Conservation (phyloP, 2,888 invertebrate genomes). For the Philaethria dido region DNA sequence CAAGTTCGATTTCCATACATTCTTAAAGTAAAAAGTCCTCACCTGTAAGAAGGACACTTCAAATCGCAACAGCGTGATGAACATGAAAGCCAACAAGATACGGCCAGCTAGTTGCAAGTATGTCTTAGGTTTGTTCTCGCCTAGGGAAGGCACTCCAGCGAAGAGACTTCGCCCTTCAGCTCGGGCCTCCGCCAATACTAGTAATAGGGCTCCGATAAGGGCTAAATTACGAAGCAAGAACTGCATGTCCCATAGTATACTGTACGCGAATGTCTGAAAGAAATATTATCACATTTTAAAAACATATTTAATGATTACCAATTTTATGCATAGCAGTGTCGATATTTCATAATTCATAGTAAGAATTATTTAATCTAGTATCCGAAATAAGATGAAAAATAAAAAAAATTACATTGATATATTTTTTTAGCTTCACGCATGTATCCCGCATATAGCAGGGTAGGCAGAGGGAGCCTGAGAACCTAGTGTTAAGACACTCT, state of each 20-base stretch:
- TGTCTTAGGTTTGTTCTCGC: slow-evolving; percentile 98
- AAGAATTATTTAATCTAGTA: too few relatives aligned
- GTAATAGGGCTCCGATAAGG: slow-evolving; percentile 97
- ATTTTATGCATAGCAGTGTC: too few relatives aligned
- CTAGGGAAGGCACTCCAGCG: slow-evolving; percentile 96
- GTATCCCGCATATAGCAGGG: too few relatives aligned
- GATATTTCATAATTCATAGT: too few relatives aligned
- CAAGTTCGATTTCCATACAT: too few relatives aligned
- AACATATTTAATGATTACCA: slow-evolving; percentile 8
- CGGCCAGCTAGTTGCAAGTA: slow-evolving; percentile 98
- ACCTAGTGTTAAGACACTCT: too few relatives aligned
- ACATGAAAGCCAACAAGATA: slow-evolving; percentile 98
- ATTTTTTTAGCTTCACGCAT: too few relatives aligned
- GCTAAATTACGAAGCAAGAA: slow-evolving; percentile 98
- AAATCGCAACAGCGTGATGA: slow-evolving; percentile 96
- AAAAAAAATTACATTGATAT: too few relatives aligned
- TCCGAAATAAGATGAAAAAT: too few relatives aligned
- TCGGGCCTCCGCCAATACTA: slow-evolving; percentile 97
- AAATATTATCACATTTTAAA: background rate
- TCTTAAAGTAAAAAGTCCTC: slow-evolving; percentile 45
- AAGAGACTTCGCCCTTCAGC: slow-evolving; percentile 97
- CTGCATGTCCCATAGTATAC: slow-evolving; percentile 99
- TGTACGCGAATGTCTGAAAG: slow-evolving; percentile 94
- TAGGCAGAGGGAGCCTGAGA: too few relatives aligned
- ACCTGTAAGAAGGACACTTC: slow-evolving; percentile 95